These are phyloP conservation scores for Asobara japonica DNA, from an alignment of 1,140 invertebrate species.

Conservation along the genomic window DNA sequence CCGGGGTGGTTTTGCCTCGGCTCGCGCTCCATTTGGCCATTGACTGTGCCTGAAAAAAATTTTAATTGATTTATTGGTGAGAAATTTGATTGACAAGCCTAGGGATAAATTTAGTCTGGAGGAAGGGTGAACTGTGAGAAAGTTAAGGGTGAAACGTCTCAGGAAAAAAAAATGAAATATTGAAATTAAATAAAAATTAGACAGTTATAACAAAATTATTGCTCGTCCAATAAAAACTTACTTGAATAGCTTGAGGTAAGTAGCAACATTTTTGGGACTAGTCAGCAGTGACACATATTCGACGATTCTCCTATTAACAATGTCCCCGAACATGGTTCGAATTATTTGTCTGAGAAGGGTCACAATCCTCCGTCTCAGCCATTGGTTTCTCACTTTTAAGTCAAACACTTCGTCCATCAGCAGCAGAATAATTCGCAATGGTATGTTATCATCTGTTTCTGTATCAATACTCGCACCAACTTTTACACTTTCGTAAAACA, in stretches of 20 bases:
- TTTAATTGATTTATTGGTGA: background rate
- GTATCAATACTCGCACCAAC: constrained; percentile 72
- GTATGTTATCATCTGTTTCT: constrained; percentile 86
- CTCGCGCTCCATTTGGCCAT: constrained; percentile 80
- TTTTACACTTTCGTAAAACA: constrained; percentile 68
- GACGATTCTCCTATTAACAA: constrained; percentile 89
- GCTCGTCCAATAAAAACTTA: constrained; percentile 59
- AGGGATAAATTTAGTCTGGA: too few species aligned
- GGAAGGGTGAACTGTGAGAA: too few species aligned
- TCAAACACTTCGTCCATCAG: constrained; percentile 94
- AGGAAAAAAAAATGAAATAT: background rate
- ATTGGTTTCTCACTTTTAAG: constrained; percentile 86
- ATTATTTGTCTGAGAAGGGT: constrained; percentile 82
- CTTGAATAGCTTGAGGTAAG: constrained; percentile 89
- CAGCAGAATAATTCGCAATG: constrained; percentile 84
- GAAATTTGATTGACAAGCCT: too few species aligned
- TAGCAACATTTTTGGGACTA: constrained; percentile 88
- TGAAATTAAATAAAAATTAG: background rate
- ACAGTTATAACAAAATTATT: too few species aligned
- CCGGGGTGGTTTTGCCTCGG: constrained; percentile 71
- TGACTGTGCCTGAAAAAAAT: constrained; percentile 73
- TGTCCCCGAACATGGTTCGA: constrained; percentile 85
- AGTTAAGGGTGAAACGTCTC: too few species aligned
- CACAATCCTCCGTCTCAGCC: constrained; percentile 85
- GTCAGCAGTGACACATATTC: constrained; percentile 91